Evolutionary conservation across 2,113 vertebrate species (phyloP).

Genomic region (Bungarus multicinctus): DNA sequence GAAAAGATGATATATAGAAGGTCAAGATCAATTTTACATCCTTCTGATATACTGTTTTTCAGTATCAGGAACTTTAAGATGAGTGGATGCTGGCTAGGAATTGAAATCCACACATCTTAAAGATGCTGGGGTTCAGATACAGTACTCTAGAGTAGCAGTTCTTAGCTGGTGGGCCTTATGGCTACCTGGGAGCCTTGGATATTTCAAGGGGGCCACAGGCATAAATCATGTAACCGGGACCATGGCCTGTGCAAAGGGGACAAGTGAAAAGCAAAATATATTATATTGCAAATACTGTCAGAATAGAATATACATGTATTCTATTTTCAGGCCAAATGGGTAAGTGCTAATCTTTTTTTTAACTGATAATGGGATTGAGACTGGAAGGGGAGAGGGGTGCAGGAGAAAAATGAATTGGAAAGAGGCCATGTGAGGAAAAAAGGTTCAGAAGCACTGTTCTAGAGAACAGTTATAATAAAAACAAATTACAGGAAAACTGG

Average conservation of each 20-base stretch:
- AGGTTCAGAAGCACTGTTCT: neutral
- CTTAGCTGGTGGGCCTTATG: neutral
- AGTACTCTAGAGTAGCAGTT: neutral
- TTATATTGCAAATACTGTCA: neutral
- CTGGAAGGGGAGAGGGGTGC: accelerated
- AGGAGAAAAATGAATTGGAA: neutral
- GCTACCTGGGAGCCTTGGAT: neutral
- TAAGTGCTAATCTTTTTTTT: neutral
- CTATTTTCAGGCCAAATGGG: neutral
- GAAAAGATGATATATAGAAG: neutral
- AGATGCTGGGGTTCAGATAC: neutral
- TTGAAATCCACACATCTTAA: neutral
- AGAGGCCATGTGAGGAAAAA: neutral
- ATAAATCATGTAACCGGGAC: neutral
- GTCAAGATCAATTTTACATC: neutral
- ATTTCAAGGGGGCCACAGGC: neutral
- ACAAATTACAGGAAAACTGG: neutral
- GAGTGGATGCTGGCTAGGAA: neutral
- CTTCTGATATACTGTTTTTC: neutral
- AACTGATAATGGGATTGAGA: neutral
- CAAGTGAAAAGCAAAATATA: neutral
- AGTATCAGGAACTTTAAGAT: neutral
- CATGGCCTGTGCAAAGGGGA: neutral
- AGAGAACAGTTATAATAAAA: neutral
- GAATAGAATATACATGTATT: neutral